Percentiles rank a stretch among this genome's conserved stretches.
These are phyloP conservation scores for Planiliza haematocheilus DNA, from an alignment of 2,113 vertebrate species.

Conservation along the genomic window DNA sequence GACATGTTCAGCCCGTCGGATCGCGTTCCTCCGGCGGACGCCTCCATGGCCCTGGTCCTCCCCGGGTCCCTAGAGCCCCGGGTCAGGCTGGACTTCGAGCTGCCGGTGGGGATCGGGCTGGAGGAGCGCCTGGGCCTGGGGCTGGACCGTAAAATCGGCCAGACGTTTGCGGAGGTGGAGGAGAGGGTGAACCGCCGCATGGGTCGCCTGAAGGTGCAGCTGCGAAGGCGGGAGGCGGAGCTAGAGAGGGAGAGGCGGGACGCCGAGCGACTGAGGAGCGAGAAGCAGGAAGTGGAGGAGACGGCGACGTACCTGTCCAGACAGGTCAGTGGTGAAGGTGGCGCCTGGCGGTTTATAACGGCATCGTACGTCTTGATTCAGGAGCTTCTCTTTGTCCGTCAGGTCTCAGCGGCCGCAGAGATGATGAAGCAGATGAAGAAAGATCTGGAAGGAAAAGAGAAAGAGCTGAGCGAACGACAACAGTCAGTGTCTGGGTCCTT, in stretches of 20 bases:
- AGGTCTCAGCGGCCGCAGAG: conserved; percentile 71
- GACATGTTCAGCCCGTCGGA: conserved; percentile 23
- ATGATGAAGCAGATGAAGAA: conserved; percentile 73
- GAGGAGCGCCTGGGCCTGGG: conserved; percentile 63
- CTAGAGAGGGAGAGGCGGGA: conserved; percentile 55
- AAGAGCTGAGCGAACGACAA: conserved; percentile 67
- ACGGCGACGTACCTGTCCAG: conserved; percentile 62
- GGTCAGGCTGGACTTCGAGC: conserved; percentile 44
- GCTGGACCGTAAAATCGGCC: conserved; percentile 40
- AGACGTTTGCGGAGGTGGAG: conserved; percentile 68
- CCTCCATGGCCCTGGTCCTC: conserved; percentile 41
- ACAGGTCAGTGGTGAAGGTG: conserved; percentile 73
- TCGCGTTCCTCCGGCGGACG: background rate
- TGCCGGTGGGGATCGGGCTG: conserved; percentile 54
- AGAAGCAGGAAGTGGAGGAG: conserved; percentile 76
- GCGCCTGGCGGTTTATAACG: too few species aligned
- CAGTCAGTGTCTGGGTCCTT: conserved; percentile 65
- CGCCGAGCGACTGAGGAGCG: conserved; percentile 62
- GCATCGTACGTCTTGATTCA: too few species aligned
- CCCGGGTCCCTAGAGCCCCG: conserved; percentile 28
- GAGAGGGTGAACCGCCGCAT: conserved; percentile 69
- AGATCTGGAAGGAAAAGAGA: conserved; percentile 70
- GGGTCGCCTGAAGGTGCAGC: conserved; percentile 63
- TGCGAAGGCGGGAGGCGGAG: conserved; percentile 69
- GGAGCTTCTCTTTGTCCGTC: rapidly evolving